Conservation (phyloP, 2,113 vertebrate species). For the Mus pahari region DNA sequence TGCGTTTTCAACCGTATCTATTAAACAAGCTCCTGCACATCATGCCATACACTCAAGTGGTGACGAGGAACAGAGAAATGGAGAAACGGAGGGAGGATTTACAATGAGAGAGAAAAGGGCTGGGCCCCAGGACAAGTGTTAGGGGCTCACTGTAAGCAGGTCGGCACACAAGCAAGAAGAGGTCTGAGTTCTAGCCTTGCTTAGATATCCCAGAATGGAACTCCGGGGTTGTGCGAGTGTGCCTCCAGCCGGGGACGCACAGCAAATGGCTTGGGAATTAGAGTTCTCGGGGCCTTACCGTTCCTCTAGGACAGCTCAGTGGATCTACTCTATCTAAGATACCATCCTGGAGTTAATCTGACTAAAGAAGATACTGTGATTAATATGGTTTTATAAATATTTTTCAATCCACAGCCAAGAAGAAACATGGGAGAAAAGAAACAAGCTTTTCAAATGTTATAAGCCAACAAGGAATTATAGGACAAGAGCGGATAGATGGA, state of each 20-base stretch:
- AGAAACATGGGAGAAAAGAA: neutral
- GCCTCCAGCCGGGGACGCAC: neutral
- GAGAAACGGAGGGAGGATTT: neutral
- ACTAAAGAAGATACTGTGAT: neutral
- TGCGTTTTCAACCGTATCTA: neutral
- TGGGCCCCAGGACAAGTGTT: neutral
- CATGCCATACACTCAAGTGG: neutral
- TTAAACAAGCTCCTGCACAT: neutral
- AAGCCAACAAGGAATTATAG: neutral
- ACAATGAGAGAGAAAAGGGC: neutral
- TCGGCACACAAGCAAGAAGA: neutral
- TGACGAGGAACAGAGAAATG: too few relatives aligned
- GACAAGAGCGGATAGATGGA: neutral
- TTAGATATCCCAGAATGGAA: neutral
- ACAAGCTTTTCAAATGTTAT: neutral
- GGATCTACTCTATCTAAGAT: neutral
- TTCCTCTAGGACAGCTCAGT: neutral
- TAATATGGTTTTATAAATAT: neutral
- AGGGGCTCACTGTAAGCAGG: slow-evolving; percentile 2
- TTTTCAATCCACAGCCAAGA: neutral
- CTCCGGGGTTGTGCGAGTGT: neutral
- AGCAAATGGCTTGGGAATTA: neutral
- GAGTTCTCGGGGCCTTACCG: neutral
- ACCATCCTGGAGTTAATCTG: neutral
- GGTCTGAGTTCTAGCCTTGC: neutral